Evolutionary conservation across 2,113 vertebrate genomes (phyloP), one percentile per base, ranked within the genome.

Genomic region (Amia ocellicauda): DNA sequence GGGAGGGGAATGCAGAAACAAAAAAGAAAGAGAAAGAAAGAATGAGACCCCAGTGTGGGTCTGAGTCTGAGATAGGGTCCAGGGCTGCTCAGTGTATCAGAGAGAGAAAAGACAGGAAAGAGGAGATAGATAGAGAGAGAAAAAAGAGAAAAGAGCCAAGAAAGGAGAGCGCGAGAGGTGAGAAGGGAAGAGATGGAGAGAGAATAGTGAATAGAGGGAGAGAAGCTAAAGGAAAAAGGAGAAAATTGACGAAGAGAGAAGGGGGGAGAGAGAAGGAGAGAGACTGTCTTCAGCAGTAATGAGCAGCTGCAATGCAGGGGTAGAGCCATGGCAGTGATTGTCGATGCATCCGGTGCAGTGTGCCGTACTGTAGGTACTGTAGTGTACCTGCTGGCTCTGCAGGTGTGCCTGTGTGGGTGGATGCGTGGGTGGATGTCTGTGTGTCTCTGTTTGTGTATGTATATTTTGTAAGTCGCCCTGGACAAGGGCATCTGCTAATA

Each of bases 241-340:
- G 58, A 11, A 22, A 24, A 17, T n/a, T 43, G 20, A 45, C 10
- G 9, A 49, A 22, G 13, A 58, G 52, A 54, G n/a, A 58, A 16
- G n/a, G 13, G 45, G 47, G 36, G 17, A n/a, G n/a, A n/a, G n/a
- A n/a, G n/a, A n/a, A 36, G 11, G 31, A 36, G 31, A 11, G 31
- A 36, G 11, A 36, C 11, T 36, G 11, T 5, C 31, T 4, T 4
- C 31, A 58, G 56, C 56, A 66, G 72, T 69, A 49, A 57, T 61
- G 63, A 43, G 24, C 66, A 74, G 52, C 80, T 79, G 83, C 83
- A 81, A 59, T 83, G 80, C 74, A 72, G 72, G 61, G 63, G 59
- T 62, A 17, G n/a, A n/a, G 53, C 26, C 13, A 28, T 2, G 69
- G 51, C 54, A 52, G 67, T 28, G 57, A 58, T n/a, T n/a, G n/a